Base-by-base conservation (phyloP, 2,797 vertebrate genomes). In the Lutjanus campechanus region DNA sequence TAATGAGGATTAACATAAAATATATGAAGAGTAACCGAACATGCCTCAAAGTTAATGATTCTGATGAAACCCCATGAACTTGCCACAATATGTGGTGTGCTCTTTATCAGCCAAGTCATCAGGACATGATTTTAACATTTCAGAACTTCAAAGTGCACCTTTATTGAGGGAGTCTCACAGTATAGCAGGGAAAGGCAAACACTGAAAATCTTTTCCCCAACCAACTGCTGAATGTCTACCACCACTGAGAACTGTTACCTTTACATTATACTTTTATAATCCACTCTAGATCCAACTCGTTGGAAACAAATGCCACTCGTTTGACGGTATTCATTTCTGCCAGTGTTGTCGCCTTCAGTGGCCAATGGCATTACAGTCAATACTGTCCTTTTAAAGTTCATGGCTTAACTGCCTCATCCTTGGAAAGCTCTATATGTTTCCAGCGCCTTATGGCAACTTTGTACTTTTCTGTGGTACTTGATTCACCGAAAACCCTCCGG, bases 401-500 rank as follows among this genome's bases (percentile, higher is more conserved):
- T 19, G 86, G 60, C 73, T 94, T 93, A 13, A 91, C 91, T 13
- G 80, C 92, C 8, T 96, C 96, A 17, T 96, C 94, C 88, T 92
- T 97, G 40, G 97, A 84, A 64, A 99, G 92, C 80, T 95, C 95
- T 11, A 99, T 59, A 58, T 59, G 83, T 87, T 98, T 99, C 98
- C 98, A 99, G 13, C 96, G 96, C 25, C 98, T 95, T 69, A 99
- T 58, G 68, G 95, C 56, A 41, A 99, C 96, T 92, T 94, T 97
- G 90, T 95, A 89, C 87, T 96, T 99, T 20, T 97, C 97, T 53
- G 77, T 92, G 20, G 94, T 87, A 0, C 89, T 96, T 70, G 96
- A 95, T 85, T 97, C 94, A 25, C 94, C 91, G 1, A 94, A 88
- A 13, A 96, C 88, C 79, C 93, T 96, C 86, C 89, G 96, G 43